Evolutionary conservation across 2,888 invertebrate genomes (phyloP), one percentile per base, ranked within the genome.

Genomic region (Endomychus coccineus): DNA sequence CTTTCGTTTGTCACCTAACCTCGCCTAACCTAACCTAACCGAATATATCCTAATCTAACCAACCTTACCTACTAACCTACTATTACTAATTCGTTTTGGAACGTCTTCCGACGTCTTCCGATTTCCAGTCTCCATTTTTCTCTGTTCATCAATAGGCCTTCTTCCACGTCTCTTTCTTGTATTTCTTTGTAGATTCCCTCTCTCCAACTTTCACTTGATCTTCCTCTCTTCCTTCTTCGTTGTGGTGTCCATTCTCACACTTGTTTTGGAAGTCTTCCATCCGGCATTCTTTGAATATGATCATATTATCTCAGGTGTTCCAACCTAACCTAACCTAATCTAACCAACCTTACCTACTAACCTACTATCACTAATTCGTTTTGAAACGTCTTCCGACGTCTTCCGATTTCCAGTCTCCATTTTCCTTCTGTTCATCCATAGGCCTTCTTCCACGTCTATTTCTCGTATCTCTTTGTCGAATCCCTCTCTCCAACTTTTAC

Each of bases 221-320:
- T 28, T 23, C 37, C 37, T 23, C 37, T 34, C 17, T 16, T 37
- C 19, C 37, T 36, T 44, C 37, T 42, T 31, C 37, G 35, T 11
- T 21, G 19, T 16, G 40, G 32, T 36, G 23, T 28, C 36, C 39
- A 41, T 27, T 43, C 16, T 17, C 34, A 25, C 17, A 36, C 34
- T 21, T 35, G 34, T 28, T 41, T 40, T 16, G 40, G 40, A 4
- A 36, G 14, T 35, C 36, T 33, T 21, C 34, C 35, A 15, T 32
- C 9, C 10, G 24, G 4, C 36, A 42, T 42, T 32, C 39, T 27
- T 23, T 37, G 37, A 7, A 37, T 34, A 9, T 43, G 38, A 12
- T 35, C 34, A 22, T 38, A 43, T 28, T 36, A 43, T 40, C 9
- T 36, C 28, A 41, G 36, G 11, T 46, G 41, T 36, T 43, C n/a